Base-by-base conservation (phyloP, 2,888 invertebrate species). In the Andrena bucephala region DNA sequence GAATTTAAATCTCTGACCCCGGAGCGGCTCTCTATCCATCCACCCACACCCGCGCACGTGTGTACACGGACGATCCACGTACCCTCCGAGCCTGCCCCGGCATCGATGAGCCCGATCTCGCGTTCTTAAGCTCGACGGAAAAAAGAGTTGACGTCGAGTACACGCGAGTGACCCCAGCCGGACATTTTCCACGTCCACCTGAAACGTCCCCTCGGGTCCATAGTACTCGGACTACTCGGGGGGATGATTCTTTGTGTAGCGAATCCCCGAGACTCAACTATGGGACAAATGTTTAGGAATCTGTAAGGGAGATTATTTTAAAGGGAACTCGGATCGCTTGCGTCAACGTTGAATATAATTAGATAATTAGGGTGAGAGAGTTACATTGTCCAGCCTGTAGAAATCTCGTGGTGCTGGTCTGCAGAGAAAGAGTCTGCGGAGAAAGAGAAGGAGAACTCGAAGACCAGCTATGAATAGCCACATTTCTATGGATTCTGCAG, bases 1-100 rank as follows among this genome's bases (percentile, higher is more conserved):
- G 89, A 89, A 89, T 89, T 89, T 89, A 89, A 89, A 89, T 89
- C 89, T 85, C 88, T 85, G 82, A 89, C 85, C 87, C 83, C 89
- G 83, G 60, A 68, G 52, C 76, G 66, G 65, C 65, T 77, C 75
- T 77, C 82, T 50, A 54, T 60, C 31, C 70, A 33, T 76, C 70
- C 31, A 81, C 75, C 62, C 50, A 71, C 59, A 57, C 31, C 50
- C 10, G 10, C 48, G 42, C 31, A 10, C 27, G 42, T 59, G 73
- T 31, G 62, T 13, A 60, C 33, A 27, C 16, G 33, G 54, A 7
- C 57, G 54, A 27, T 8, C 67, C 13, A 50, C 33, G 20, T 16
- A 42, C 42, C 42, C 13, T 71, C 48, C 33, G 4, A 3, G n/a
- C 8, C n/a, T 36, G 50, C 5, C 68, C 42, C n/a, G 31, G 54